Conservation (phyloP, 2,888 invertebrate species). For the Alloscopus bannaensis region DNA sequence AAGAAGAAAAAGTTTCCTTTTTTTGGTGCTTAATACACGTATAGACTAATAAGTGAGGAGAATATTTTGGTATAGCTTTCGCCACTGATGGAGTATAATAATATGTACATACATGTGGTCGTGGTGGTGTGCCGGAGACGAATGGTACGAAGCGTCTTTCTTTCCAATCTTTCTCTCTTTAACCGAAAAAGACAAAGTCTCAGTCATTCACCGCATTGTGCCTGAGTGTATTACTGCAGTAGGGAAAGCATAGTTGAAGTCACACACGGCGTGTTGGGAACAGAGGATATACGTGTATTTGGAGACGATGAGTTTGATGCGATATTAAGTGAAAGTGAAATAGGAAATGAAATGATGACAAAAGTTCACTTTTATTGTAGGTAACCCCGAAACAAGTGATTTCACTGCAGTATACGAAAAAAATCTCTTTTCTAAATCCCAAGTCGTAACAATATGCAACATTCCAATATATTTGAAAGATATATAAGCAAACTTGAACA, state of each 20-base stretch:
- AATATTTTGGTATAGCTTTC: too few species aligned
- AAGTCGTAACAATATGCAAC: too few species aligned
- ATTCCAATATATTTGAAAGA: too few species aligned
- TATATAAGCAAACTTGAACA: too few species aligned
- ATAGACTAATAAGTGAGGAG: too few species aligned
- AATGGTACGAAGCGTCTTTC: constrained; percentile 27
- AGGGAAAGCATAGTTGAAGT: neutral
- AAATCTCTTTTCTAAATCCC: too few species aligned
- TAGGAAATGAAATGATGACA: constrained; percentile 41
- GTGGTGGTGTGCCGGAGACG: constrained; percentile 9
- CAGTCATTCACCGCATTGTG: constrained; percentile 14
- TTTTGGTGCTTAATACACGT: too few species aligned
- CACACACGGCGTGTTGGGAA: too few species aligned
- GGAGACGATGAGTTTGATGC: constrained; percentile 23
- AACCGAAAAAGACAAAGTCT: neutral
- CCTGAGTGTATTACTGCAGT: constrained; percentile 17
- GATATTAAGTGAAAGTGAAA: constrained; percentile 30
- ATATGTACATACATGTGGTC: neutral
- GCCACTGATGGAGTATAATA: too few species aligned
- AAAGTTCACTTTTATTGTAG: constrained; percentile 22
- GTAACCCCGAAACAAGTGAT: too few species aligned
- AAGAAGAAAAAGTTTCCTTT: constrained; percentile 6
- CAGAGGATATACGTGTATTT: neutral
- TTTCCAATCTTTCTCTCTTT: neutral
- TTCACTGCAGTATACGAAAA: too few species aligned